Conservation (phyloP, 2,797 vertebrate species). For the Danionella dracula region DNA sequence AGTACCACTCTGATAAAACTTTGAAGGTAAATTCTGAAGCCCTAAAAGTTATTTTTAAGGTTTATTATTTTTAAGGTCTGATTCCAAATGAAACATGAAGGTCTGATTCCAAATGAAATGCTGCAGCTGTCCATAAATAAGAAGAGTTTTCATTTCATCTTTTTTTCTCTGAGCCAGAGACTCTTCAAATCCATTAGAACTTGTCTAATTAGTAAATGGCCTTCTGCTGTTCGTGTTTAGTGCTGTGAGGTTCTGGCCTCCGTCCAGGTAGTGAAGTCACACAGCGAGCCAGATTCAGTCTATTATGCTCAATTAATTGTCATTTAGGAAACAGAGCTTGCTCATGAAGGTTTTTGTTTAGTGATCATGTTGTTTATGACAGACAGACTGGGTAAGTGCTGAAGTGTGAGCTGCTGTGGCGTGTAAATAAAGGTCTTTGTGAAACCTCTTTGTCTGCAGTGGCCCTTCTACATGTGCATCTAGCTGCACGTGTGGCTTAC, state of each 20-base stretch:
- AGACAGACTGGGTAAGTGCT: not conserved
- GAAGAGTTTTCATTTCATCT: not conserved
- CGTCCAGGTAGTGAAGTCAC: constrained; percentile 25
- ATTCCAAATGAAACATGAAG: too few species aligned
- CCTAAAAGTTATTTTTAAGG: too few species aligned
- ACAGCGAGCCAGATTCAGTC: constrained; percentile 10
- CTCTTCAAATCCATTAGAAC: not conserved
- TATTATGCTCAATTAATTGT: constrained; percentile 17
- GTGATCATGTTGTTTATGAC: constrained; percentile 5
- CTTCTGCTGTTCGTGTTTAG: constrained; percentile 5
- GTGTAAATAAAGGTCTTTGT: not conserved
- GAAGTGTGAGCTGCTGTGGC: not conserved
- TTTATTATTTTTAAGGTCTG: too few species aligned
- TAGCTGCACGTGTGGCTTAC: not conserved
- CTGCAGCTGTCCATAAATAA: too few species aligned
- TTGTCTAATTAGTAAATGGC: not conserved
- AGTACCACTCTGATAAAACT: too few species aligned
- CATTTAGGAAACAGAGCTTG: constrained; percentile 1
- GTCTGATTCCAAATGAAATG: too few species aligned
- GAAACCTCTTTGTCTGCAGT: not conserved
- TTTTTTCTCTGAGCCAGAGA: not conserved
- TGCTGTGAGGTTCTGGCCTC: constrained; percentile 10
- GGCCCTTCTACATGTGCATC: not conserved
- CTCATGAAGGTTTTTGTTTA: not conserved
- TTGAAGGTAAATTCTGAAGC: too few species aligned